phyloP scores from a whole-genome alignment of 2,797 vertebrate genomes.

The Lepilemur ruficaudatus region DNA sequence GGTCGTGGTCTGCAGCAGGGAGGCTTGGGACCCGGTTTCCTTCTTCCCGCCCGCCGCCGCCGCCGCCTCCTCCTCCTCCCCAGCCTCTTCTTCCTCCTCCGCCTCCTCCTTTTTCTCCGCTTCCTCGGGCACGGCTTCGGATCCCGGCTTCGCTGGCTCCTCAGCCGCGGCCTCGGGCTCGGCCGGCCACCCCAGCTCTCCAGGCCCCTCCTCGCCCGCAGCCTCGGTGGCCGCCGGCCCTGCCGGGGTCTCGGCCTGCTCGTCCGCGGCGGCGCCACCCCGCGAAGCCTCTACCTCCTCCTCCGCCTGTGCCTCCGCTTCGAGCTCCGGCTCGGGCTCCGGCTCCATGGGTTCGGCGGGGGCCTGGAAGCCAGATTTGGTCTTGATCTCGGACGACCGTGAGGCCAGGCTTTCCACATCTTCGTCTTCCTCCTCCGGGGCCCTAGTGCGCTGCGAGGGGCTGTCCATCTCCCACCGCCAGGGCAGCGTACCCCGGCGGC shows the following conservation, averaged over 20 bases:
- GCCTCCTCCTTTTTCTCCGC: too few species aligned
- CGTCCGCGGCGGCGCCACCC: background rate
- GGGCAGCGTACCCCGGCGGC: accelerated
- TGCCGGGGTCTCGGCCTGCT: background rate
- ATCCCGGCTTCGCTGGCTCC: background rate
- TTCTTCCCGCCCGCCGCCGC: background rate
- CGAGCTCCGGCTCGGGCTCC: background rate
- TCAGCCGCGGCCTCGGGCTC: background rate
- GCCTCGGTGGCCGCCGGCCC: background rate
- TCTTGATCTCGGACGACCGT: background rate
- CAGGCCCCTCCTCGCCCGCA: background rate
- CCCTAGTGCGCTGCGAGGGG: accelerated
- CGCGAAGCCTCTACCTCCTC: background rate
- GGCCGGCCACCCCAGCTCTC: background rate
- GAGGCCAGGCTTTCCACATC: background rate
- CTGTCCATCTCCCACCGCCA: background rate
- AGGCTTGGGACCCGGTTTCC: background rate
- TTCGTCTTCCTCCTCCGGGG: background rate
- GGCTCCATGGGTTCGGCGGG: background rate
- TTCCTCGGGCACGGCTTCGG: too few species aligned
- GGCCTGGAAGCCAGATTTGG: background rate
- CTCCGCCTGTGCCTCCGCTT: background rate
- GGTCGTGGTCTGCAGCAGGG: background rate
- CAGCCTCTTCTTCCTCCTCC: too few species aligned
- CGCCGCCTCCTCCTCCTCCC: accelerated